Evolutionary conservation across 2,888 invertebrate species (phyloP), one percentile per base, ranked within the genome.

Genomic region (Lasiommata megera): DNA sequence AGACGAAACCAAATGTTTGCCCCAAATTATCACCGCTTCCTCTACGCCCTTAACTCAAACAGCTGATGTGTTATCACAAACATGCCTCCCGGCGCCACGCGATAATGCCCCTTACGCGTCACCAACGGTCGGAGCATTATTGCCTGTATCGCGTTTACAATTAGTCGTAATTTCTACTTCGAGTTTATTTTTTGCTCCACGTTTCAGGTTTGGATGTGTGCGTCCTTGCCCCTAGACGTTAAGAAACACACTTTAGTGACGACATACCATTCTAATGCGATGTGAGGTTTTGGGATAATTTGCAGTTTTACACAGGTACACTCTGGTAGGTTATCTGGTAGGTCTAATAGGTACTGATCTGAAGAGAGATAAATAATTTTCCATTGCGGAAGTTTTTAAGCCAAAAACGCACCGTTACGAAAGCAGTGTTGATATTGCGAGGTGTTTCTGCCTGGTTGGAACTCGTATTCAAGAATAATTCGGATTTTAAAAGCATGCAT

Each of bases 31-130:
- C 67, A 69, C 63, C 67, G 69, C 68, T 71, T 72, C 72, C 69
- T 61, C 69, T 60, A 53, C 56, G 69, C 71, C 72, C 76, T 70
- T 71, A 68, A 58, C 63, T 68, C 68, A 68, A 76, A 76, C 77
- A 75, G 77, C 77, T 76, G 77, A 78, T 77, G 67, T 69, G 71
- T 67, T 72, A 71, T 72, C 71, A 66, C 65, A 68, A 71, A 68
- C 67, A 68, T 55, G 47, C 46, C 46, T 37, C 41, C 28, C 44
- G 3, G 23, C 16, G 43, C 40, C 31, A 58, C 46, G 11, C 16
- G 28, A 54, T 62, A 56, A 14, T 38, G 23, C 12, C 12, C 57
- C 61, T 50, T 64, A 54, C 36, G 8, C 1, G 1, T 6, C 3
- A 47, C n/a, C 0, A 0, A 0, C 3, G 43, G 59, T 65, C 62